Evolutionary conservation across 2,113 vertebrate species (phyloP), one percentile per base, ranked within the genome.

Genomic region (Hippocampus comes): DNA sequence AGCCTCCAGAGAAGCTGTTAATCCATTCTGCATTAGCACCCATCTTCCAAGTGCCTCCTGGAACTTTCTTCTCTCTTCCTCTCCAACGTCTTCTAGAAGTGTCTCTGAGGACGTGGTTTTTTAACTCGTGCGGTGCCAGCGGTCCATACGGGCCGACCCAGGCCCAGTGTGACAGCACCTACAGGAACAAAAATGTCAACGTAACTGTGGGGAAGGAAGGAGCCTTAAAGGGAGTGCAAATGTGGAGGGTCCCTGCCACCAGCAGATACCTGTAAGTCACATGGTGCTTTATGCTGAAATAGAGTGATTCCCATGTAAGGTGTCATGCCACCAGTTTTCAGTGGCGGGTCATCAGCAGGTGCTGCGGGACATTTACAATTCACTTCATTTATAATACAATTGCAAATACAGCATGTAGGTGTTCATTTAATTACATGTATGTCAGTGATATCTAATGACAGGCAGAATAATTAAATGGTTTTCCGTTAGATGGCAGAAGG

Each of bases 61-160:
- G 12, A 34, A 5, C 42, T 34, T 72, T 17, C 60, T 55, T 67
- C 0, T 23, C 2, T 0, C 9, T 21, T 5, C 59, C 25, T 56
- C 9, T 20, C n/a, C 21, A 56, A 11, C 21, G 42, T 76, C n/a
- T 51, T 73, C 25, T 71, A 93, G 93, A 93, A 4, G 87, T 87
- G 30, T 89, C 92, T 71, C 85, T 88, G 70, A 89, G 90, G 81
- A 82, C 81, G 0, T 95, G 95, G 95, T 91, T 84, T 91, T 96
- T 96, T 74, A 91, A 92, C 41, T 92, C 94, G 0, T 95, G 95
- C 65, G 93, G 95, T 20, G 94, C 95, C 81, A 96, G 94, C 20
- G 94, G 95, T 25, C 91, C 91, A 2, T 70, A 38, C 0, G 94
- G 94, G 2, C 95, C 95, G 7, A 97, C 95, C 59, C 95, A 96